A percentile compares a stretch with the other conserved stretches of the same genome.
Conservation (phyloP, 2,888 invertebrate species). For the Iphiclides podalirius region DNA sequence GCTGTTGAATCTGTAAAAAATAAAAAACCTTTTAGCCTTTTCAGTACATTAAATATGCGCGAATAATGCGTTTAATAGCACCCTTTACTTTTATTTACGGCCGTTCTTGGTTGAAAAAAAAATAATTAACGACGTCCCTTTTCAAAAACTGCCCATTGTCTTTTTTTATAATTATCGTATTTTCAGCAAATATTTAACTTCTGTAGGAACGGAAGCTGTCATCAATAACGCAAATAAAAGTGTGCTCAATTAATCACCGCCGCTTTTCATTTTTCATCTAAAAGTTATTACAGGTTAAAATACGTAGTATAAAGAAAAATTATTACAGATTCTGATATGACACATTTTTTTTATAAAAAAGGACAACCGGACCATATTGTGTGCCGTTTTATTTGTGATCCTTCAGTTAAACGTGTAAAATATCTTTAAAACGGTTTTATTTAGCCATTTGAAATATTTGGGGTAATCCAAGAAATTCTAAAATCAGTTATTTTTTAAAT, state of each 20-base stretch:
- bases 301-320: too few species aligned
- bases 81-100: constrained; percentile 76
- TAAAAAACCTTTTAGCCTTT: constrained; percentile 71
- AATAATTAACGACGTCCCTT: constrained; percentile 69
- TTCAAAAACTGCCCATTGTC: constrained; percentile 59
- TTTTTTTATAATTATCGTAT: constrained; percentile 50
- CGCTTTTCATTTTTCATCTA: too few species aligned
- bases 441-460: too few species aligned
- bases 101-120: constrained; percentile 58
- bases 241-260: neutral
- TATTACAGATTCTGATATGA: too few species aligned
- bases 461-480: too few species aligned
- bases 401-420: too few species aligned
- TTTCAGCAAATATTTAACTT: constrained; percentile 34
- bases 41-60: constrained; percentile 77
- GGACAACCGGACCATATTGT: too few species aligned
- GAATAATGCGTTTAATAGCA: constrained; percentile 78
- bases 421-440: too few species aligned
- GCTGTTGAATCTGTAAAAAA: constrained; percentile 67
- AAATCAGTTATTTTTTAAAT: too few species aligned
- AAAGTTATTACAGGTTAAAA: too few species aligned
- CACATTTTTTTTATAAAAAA: too few species aligned
- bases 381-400: too few species aligned
- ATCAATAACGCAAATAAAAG: neutral
- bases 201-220: neutral